Conservation (phyloP, 2,888 invertebrate species). For the Zaprionus lineosus region DNA sequence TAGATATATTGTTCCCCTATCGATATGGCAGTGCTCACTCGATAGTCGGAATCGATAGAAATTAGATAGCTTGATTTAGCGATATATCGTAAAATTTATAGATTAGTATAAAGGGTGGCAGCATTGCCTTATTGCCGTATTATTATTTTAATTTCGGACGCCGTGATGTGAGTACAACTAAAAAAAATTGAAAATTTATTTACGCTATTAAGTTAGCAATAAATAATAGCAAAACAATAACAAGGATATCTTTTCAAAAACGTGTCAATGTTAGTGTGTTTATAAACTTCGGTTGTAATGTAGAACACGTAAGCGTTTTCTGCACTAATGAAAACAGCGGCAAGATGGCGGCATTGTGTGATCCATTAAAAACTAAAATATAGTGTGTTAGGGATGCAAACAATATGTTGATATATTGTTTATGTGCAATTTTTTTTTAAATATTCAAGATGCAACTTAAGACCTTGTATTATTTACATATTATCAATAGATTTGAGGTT, state of each 20-base stretch:
- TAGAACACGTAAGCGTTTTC: constrained; percentile 48
- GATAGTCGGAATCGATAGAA: too few relatives aligned
- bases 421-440: too few relatives aligned
- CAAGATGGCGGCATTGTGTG: constrained; percentile 60
- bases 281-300: background rate
- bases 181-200: too few relatives aligned
- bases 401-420: too few relatives aligned
- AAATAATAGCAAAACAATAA: too few relatives aligned
- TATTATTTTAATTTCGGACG: constrained; percentile 27
- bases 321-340: constrained; percentile 9
- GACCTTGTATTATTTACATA: background rate
- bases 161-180: constrained; percentile 30
- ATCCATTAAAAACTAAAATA: constrained; percentile 4
- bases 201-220: too few relatives aligned
- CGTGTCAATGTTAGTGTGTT: background rate
- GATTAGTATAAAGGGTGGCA: too few relatives aligned
- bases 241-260: background rate
- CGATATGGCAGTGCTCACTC: background rate
- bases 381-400: too few relatives aligned
- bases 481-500: constrained; percentile 46
- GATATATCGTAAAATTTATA: too few relatives aligned
- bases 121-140: background rate
- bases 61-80: too few relatives aligned
- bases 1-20: too few relatives aligned
- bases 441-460: background rate